Conservation (phyloP, 2,888 invertebrate genomes). For the Acleris sparsana region DNA sequence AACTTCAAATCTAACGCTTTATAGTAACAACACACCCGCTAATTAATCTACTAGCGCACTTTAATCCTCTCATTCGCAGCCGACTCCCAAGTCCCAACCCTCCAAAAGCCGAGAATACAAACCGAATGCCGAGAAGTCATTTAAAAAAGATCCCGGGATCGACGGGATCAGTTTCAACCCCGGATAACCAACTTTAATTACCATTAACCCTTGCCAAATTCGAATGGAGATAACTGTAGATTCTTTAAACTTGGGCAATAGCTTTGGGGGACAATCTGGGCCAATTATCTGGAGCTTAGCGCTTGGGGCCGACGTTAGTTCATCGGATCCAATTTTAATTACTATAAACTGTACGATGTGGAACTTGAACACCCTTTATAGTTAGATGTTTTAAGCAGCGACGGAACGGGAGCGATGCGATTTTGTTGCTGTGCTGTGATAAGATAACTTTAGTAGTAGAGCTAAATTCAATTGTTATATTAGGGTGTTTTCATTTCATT, state of each 20-base stretch:
- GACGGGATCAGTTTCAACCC: constrained; percentile 24
- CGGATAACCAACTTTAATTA: constrained; percentile 77
- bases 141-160: constrained; percentile 37
- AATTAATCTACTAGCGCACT: neutral
- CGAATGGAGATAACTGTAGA: constrained; percentile 67
- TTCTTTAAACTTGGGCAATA: constrained; percentile 75
- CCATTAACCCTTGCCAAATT: constrained; percentile 75
- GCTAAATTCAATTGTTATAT: too few species aligned
- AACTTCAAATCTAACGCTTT: too few species aligned
- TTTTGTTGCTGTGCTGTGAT: too few species aligned
- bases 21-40: too few species aligned
- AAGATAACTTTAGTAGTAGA: too few species aligned
- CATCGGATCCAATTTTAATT: constrained; percentile 59
- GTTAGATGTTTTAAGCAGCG: neutral
- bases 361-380: constrained; percentile 15
- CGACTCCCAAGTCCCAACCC: neutral
- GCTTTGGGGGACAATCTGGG: constrained; percentile 67
- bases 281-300: constrained; percentile 76
- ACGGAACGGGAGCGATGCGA: neutral
- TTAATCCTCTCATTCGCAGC: neutral
- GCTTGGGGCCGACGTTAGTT: constrained; percentile 45
- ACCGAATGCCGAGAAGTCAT: constrained; percentile 28
- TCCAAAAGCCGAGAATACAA: constrained; percentile 4
- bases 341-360: constrained; percentile 39
- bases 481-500: too few species aligned